These are phyloP conservation scores for Lutjanus erythropterus DNA, from an alignment of 2,113 vertebrate genomes.

Conservation along the genomic window DNA sequence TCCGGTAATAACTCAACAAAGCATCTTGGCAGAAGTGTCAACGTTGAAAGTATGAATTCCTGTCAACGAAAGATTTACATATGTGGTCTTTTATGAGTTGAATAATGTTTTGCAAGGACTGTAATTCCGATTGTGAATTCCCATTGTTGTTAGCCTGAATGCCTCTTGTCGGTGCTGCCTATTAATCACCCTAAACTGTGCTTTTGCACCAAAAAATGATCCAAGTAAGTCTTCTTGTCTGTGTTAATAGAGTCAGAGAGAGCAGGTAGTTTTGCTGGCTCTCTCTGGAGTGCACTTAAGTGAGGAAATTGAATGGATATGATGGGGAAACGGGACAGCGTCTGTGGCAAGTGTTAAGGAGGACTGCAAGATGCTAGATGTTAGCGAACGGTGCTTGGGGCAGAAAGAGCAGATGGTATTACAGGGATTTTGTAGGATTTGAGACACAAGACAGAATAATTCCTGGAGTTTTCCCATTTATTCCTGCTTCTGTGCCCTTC, in stretches of 20 bases:
- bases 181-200: constrained; percentile 30
- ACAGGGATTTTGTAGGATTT: constrained; percentile 39
- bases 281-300: constrained; percentile 8
- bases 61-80: constrained; percentile 23
- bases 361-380: not conserved
- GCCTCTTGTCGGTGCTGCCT: constrained; percentile 5
- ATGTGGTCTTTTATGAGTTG: constrained; percentile 31
- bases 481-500: not conserved
- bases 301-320: constrained; percentile 7
- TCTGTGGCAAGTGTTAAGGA: constrained; percentile 29
- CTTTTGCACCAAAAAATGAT: not conserved
- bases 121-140: constrained; percentile 18
- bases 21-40: constrained; percentile 17
- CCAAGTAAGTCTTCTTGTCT: not conserved
- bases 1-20: constrained; percentile 30
- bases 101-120: constrained; percentile 42
- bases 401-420: constrained; percentile 17
- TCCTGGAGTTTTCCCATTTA: not conserved
- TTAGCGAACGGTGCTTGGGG: not conserved
- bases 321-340: not conserved
- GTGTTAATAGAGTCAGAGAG: constrained; percentile 6
- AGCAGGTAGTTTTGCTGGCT: not conserved
- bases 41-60: constrained; percentile 35
- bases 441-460: constrained; percentile 7
- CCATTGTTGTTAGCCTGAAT: not conserved